phyloP scores from a whole-genome alignment of 1,140 invertebrate genomes.

The Zaprionus vittiger region DNA sequence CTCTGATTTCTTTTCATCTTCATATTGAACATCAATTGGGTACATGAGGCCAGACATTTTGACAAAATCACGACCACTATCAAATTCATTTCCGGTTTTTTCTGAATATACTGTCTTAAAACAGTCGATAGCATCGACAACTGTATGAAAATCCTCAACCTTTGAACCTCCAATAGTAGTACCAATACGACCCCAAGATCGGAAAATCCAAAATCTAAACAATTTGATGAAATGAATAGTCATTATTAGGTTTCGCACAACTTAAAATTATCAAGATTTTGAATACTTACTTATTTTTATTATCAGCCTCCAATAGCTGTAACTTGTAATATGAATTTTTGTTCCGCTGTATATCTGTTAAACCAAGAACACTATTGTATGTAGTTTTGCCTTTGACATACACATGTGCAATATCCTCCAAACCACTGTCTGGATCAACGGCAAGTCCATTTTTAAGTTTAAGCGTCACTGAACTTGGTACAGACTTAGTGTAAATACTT shows the following conservation, averaged over 20 bases:
- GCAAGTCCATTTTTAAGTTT: slow-evolving; percentile 94
- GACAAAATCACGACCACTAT: slow-evolving; percentile 88
- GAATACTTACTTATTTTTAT: slow-evolving; percentile 85
- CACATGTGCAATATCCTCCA: slow-evolving; percentile 93
- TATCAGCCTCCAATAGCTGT: slow-evolving; percentile 93
- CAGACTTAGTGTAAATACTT: slow-evolving; percentile 88
- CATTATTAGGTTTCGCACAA: background rate
- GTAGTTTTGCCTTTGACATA: slow-evolving; percentile 88
- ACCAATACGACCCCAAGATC: slow-evolving; percentile 97
- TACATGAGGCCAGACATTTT: slow-evolving; percentile 93
- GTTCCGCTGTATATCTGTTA: slow-evolving; percentile 93
- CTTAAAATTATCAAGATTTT: background rate
- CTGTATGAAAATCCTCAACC: slow-evolving; percentile 86
- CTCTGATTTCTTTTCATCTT: slow-evolving; percentile 79
- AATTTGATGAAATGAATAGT: slow-evolving; percentile 20
- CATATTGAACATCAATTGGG: slow-evolving; percentile 96
- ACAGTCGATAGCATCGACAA: slow-evolving; percentile 87
- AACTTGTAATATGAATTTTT: slow-evolving; percentile 98
- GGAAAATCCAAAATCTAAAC: slow-evolving; percentile 92
- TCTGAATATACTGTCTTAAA: slow-evolving; percentile 92
- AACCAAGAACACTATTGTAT: slow-evolving; percentile 92
- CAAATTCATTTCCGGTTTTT: slow-evolving; percentile 94
- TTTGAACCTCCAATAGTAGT: slow-evolving; percentile 95
- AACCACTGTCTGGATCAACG: slow-evolving; percentile 94
- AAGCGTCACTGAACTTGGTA: slow-evolving; percentile 89